Percentiles rank a stretch among this genome's conserved stretches.
phyloP scores from a whole-genome alignment of 2,888 invertebrate genomes.

The Tethea ocularis region DNA sequence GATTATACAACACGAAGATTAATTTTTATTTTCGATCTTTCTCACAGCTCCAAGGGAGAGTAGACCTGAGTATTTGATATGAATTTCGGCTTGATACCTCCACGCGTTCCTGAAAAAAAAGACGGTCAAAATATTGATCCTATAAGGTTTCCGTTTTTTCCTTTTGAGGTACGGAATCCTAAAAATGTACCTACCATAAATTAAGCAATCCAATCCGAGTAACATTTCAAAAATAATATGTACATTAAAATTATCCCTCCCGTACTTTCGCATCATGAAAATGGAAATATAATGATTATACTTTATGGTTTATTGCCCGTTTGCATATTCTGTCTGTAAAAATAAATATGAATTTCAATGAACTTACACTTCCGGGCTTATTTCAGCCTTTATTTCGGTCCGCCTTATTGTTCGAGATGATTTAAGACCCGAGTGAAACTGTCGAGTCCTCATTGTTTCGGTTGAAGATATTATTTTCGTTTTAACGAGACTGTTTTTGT shows the following conservation, averaged over 20 bases:
- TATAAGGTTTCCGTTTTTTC: too few relatives aligned
- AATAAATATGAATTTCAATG: slow-evolving; percentile 7
- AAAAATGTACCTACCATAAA: too few relatives aligned
- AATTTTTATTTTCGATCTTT: too few relatives aligned
- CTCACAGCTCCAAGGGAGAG: too few relatives aligned
- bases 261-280: not conserved
- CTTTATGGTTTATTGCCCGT: not conserved
- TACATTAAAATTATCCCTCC: not conserved
- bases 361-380: not conserved
- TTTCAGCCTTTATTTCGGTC: not conserved
- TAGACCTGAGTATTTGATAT: too few relatives aligned
- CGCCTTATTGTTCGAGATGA: not conserved
- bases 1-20: too few relatives aligned
- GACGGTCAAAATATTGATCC: too few relatives aligned
- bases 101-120: too few relatives aligned
- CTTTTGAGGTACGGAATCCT: too few relatives aligned
- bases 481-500: not conserved
- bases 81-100: too few relatives aligned
- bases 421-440: not conserved
- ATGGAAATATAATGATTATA: slow-evolving; percentile 5
- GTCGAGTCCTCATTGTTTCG: not conserved
- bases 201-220: not conserved
- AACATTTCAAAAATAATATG: not conserved
- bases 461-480: not conserved
- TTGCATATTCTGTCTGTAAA: slow-evolving; percentile 8